phyloP scores from a whole-genome alignment of 2,113 vertebrate species.

The Archocentrus centrarchus region DNA sequence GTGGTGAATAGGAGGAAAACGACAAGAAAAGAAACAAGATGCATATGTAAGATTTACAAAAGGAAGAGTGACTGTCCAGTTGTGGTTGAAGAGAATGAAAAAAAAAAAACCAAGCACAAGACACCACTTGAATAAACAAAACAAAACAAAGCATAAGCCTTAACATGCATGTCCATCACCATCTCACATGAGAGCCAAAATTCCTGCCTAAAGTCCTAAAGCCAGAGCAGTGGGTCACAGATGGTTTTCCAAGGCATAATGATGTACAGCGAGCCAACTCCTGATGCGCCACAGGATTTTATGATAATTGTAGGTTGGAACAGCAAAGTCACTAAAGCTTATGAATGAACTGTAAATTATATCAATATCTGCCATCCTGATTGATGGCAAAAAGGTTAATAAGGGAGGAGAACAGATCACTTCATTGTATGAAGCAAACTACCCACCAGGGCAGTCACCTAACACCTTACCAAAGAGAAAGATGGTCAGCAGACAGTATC shows the following conservation, averaged over 20 bases:
- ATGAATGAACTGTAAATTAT: not conserved
- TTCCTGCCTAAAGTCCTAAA: not conserved
- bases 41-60: not conserved
- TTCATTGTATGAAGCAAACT: not conserved
- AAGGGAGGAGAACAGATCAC: not conserved
- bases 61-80: not conserved
- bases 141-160: not conserved
- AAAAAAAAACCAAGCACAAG: not conserved
- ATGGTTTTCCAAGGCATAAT: not conserved
- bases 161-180: constrained; percentile 28
- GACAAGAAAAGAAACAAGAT: not conserved
- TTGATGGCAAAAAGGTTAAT: not conserved
- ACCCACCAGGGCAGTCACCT: not conserved
- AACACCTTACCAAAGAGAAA: not conserved
- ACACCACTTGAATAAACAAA: not conserved
- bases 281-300: not conserved
- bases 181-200: not conserved
- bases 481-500: not conserved
- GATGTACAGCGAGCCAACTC: not conserved
- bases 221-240: not conserved
- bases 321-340: not conserved
- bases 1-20: not conserved
- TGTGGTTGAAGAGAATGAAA: not conserved
- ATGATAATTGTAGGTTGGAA: not conserved
- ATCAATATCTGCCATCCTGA: too few relatives aligned